These are phyloP conservation scores for Liodrosophila aerea DNA, from an alignment of 2,888 invertebrate genomes.

Conservation along the genomic window DNA sequence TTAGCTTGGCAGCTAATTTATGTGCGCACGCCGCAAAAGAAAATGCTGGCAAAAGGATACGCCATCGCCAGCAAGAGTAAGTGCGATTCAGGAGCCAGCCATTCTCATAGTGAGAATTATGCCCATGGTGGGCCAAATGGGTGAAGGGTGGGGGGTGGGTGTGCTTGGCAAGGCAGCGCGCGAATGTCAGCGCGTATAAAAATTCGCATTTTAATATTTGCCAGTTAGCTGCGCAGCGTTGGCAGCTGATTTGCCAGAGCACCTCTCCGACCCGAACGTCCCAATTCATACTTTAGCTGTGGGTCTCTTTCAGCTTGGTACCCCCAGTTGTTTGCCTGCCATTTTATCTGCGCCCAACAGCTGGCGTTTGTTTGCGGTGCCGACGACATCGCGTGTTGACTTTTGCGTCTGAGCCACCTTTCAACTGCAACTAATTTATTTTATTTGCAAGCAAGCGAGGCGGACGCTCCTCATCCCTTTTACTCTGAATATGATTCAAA, in stretches of 20 bases:
- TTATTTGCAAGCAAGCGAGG: slow-evolving; percentile 70
- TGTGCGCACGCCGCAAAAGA: slow-evolving; percentile 70
- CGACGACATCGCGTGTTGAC: slow-evolving; percentile 71
- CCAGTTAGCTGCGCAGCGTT: slow-evolving; percentile 69
- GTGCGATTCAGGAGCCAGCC: slow-evolving; percentile 35
- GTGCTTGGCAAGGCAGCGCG: slow-evolving; percentile 33
- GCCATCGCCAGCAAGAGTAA: slow-evolving; percentile 10
- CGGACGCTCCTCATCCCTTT: slow-evolving; percentile 34
- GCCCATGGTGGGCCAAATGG: slow-evolving; percentile 18
- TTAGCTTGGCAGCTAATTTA: slow-evolving; percentile 76
- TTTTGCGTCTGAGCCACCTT: slow-evolving; percentile 75
- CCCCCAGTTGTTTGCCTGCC: slow-evolving; percentile 64
- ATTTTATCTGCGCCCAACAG: slow-evolving; percentile 73
- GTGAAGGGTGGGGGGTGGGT: not conserved
- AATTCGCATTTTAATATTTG: slow-evolving; percentile 78
- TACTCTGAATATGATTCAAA: slow-evolving; percentile 66
- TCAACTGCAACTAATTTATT: slow-evolving; percentile 78
- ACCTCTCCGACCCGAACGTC: not conserved
- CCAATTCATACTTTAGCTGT: not conserved
- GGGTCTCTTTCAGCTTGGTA: slow-evolving; percentile 32
- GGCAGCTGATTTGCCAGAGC: slow-evolving; percentile 69
- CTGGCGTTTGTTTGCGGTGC: slow-evolving; percentile 78
- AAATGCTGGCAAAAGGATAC: slow-evolving; percentile 63
- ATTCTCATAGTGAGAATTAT: slow-evolving; percentile 65
- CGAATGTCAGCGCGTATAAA: slow-evolving; percentile 76